Conservation (phyloP, 1,140 invertebrate genomes). For the Brachionus paranguensis region DNA sequence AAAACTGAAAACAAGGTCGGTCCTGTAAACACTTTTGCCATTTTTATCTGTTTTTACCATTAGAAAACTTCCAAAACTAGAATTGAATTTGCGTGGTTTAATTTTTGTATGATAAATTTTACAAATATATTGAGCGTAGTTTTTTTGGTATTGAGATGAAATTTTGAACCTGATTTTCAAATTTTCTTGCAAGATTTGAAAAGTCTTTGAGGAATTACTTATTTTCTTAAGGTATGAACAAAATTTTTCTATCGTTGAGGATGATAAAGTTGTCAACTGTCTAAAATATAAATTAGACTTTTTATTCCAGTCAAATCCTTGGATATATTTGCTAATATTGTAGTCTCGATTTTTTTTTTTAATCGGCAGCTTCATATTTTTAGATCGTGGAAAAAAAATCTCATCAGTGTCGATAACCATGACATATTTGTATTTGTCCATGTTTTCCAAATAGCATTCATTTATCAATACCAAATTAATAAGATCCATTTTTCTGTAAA, state of each 20-base stretch:
- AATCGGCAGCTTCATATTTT: not conserved
- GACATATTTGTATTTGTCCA: constrained; percentile 7
- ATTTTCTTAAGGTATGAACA: not conserved
- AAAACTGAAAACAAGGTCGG: not conserved
- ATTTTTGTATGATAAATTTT: not conserved
- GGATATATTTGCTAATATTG: not conserved
- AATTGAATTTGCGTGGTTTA: not conserved
- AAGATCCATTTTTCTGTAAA: constrained; percentile 17
- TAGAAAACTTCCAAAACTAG: not conserved
- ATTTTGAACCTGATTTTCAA: not conserved
- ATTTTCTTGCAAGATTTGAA: not conserved
- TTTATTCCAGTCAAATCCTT: not conserved
- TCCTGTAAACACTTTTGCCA: not conserved
- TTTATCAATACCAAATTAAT: not conserved
- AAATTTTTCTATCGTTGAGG: not conserved
- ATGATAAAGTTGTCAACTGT: not conserved
- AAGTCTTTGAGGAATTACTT: not conserved
- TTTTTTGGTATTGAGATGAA: not conserved
- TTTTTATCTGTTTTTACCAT: not conserved
- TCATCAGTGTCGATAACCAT: not conserved
- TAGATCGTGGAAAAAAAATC: not conserved
- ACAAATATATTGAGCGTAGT: not conserved
- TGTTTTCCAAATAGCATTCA: constrained; percentile 32
- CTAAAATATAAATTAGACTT: not conserved
- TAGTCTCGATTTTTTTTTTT: not conserved